phyloP scores from a whole-genome alignment of 1,140 invertebrate genomes.

The Patella vulgata region DNA sequence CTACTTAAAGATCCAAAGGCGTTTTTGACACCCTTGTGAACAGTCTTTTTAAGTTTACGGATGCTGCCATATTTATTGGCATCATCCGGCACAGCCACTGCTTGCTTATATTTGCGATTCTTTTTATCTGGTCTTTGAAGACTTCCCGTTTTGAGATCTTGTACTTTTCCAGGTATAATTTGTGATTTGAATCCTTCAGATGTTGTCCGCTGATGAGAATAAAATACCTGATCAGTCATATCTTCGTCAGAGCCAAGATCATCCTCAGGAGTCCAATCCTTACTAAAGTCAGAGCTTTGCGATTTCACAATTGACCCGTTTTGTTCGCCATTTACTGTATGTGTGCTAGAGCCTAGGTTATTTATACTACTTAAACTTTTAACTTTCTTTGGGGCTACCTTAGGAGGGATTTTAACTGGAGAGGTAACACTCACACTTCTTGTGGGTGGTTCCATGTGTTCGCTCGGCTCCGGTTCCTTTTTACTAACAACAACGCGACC shows the following conservation, averaged over 20 bases:
- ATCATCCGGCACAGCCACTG: slow-evolving; percentile 29
- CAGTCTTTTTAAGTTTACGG: slow-evolving; percentile 50
- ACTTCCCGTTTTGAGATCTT: slow-evolving; percentile 39
- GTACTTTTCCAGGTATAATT: slow-evolving; percentile 47
- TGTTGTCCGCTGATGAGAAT: slow-evolving; percentile 11
- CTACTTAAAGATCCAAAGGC: slow-evolving; percentile 59
- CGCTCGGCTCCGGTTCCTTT: slow-evolving; percentile 10
- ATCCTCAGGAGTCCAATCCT: slow-evolving; percentile 54
- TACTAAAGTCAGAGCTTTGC: slow-evolving; percentile 7
- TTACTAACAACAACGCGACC: slow-evolving; percentile 7
- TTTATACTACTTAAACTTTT: slow-evolving; percentile 1
- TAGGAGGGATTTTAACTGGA: slow-evolving; percentile 7
- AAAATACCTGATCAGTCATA: slow-evolving; percentile 42
- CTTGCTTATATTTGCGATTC: slow-evolving; percentile 29
- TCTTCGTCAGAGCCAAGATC: slow-evolving; percentile 58
- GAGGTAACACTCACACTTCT: too few relatives aligned
- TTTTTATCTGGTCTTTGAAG: too few relatives aligned
- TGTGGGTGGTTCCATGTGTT: slow-evolving; percentile 10
- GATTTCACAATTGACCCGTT: slow-evolving; percentile 12
- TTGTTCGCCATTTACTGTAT: slow-evolving; percentile 3
- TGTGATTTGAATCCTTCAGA: slow-evolving; percentile 55
- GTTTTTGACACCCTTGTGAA: slow-evolving; percentile 52
- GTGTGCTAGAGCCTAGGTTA: not conserved
- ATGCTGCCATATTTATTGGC: slow-evolving; percentile 52
- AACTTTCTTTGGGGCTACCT: slow-evolving; percentile 13